phyloP scores from a whole-genome alignment of 2,797 vertebrate genomes.

The Rhynchotus rufescens region DNA sequence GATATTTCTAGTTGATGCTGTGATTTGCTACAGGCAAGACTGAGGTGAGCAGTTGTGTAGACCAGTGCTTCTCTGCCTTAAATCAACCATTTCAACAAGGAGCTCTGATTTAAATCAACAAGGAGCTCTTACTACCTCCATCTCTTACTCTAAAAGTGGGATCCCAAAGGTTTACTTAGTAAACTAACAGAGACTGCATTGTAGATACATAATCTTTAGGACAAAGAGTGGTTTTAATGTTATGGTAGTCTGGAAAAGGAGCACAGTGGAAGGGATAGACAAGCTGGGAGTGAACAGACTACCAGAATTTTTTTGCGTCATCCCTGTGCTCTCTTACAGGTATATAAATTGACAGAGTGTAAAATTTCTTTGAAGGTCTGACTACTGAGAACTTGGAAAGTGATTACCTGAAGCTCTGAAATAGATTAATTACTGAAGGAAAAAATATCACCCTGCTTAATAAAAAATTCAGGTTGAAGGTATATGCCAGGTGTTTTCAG shows the following conservation, averaged over 20 bases:
- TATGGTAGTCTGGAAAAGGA: background rate
- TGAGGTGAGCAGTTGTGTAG: constrained; percentile 56
- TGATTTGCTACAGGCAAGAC: constrained; percentile 46
- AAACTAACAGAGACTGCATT: constrained; percentile 42
- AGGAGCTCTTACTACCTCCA: constrained; percentile 38
- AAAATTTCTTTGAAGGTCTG: constrained; percentile 46
- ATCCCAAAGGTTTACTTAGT: constrained; percentile 45
- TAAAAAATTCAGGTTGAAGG: constrained; percentile 51
- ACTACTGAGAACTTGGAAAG: constrained; percentile 25
- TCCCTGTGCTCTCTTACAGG: background rate
- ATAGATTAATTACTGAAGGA: constrained; percentile 70
- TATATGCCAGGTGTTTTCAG: constrained; percentile 63
- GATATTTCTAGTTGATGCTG: constrained; percentile 29
- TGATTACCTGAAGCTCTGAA: constrained; percentile 66
- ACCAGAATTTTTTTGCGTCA: background rate
- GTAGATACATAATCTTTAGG: background rate
- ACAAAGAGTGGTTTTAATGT: constrained; percentile 2
- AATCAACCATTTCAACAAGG: constrained; percentile 31
- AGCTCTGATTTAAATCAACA: background rate
- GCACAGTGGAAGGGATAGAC: background rate
- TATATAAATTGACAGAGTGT: background rate
- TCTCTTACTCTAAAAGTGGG: constrained; percentile 56
- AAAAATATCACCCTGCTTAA: constrained; percentile 49
- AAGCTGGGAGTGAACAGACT: background rate
- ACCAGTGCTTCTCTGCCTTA: constrained; percentile 44